Evolutionary conservation across 2,113 vertebrate genomes (phyloP).

Genomic region (Proterorhinus semilunaris): DNA sequence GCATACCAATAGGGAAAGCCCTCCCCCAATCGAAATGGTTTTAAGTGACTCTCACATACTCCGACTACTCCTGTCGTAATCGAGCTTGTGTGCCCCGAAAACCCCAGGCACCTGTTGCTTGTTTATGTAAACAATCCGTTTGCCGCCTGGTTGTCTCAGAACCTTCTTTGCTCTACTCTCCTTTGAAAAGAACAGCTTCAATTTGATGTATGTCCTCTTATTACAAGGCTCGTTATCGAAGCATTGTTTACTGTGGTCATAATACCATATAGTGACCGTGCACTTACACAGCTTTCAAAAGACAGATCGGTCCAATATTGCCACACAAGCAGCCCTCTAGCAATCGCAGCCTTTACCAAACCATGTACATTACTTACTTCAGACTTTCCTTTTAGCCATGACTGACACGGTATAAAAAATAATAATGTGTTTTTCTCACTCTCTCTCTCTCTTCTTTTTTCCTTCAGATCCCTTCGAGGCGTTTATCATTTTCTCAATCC

Average conservation of each 20-base stretch:
- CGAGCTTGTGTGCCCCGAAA: no score
- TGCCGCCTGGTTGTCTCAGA: no score
- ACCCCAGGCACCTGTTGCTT: no score
- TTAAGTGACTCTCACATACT: no score
- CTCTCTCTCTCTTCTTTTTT: constrained; percentile 10
- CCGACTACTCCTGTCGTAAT: no score
- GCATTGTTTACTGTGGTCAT: not conserved
- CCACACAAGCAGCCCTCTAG: not conserved
- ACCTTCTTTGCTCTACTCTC: not conserved
- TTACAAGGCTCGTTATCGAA: not conserved
- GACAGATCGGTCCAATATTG: not conserved
- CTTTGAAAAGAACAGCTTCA: not conserved
- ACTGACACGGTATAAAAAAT: not conserved
- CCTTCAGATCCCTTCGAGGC: constrained; percentile 95
- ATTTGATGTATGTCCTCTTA: not conserved
- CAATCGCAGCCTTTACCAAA: not conserved
- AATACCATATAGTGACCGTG: not conserved
- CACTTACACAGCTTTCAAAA: not conserved
- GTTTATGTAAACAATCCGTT: not conserved
- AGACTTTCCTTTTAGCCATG: not conserved
- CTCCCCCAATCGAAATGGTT: no score
- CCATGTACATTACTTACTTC: constrained; percentile 1
- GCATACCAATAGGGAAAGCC: no score
- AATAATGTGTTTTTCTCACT: constrained; percentile 5
- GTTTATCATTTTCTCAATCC: constrained; percentile 99